Conservation (phyloP, 2,113 vertebrate genomes). For the Potamarius usumacintae region DNA sequence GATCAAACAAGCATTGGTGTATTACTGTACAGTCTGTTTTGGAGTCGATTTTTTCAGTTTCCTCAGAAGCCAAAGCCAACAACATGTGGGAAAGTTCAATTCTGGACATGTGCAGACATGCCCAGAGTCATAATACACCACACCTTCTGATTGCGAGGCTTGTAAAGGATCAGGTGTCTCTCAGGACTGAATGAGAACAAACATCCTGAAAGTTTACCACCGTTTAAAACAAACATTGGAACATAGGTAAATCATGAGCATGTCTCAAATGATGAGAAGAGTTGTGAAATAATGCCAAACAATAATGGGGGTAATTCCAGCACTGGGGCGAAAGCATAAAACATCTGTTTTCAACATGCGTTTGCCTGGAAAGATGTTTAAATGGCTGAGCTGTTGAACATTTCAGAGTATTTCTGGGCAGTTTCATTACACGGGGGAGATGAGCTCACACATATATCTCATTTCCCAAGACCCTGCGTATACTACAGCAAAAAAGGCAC, state of each 20-base stretch:
- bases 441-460: constrained; percentile 66
- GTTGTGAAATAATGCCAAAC: constrained; percentile 60
- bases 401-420: constrained; percentile 53
- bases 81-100: constrained; percentile 55
- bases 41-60: constrained; percentile 39
- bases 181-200: constrained; percentile 45
- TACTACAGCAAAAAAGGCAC: constrained; percentile 69
- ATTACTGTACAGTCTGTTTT: constrained; percentile 13
- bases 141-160: constrained; percentile 61
- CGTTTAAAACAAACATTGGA: constrained; percentile 59
- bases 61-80: constrained; percentile 53
- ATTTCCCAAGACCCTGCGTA: constrained; percentile 58
- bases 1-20: background rate
- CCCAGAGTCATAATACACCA: constrained; percentile 62
- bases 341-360: constrained; percentile 70
- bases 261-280: constrained; percentile 49
- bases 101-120: constrained; percentile 66
- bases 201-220: constrained; percentile 47
- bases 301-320: constrained; percentile 53
- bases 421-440: constrained; percentile 64
- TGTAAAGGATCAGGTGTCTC: constrained; percentile 55
- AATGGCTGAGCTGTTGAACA: constrained; percentile 36
- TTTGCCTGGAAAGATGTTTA: constrained; percentile 45
- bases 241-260: constrained; percentile 45
- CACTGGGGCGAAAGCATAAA: constrained; percentile 59